phyloP scores from a whole-genome alignment of 37 sponge, comb jelly and placozoan genomes.

The Haliclona indistincta region DNA sequence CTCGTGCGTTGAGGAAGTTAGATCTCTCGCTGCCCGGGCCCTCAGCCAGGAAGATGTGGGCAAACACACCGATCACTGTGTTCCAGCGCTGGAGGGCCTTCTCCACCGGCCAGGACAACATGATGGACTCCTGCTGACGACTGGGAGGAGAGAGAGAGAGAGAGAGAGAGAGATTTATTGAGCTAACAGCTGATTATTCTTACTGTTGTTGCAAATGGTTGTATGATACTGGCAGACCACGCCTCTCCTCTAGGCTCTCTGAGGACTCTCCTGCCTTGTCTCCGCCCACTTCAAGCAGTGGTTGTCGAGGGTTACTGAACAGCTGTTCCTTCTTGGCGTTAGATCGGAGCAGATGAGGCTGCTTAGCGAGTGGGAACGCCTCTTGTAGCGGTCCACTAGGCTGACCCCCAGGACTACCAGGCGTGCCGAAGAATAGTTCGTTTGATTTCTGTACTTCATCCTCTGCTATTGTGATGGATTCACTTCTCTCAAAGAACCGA shows the following conservation, averaged over 20 bases:
- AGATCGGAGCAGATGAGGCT: slow-evolving; percentile 74
- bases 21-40: slow-evolving; percentile 76
- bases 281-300: background rate
- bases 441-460: slow-evolving; percentile 36
- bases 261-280: background rate
- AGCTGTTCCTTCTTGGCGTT: slow-evolving; percentile 45
- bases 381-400: slow-evolving; percentile 42
- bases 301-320: slow-evolving; percentile 27
- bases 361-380: slow-evolving; percentile 73
- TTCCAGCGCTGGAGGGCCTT: slow-evolving; percentile 65
- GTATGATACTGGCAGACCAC: background rate
- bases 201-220: background rate
- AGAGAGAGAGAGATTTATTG: slow-evolving; percentile 1
- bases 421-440: slow-evolving; percentile 33
- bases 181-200: background rate
- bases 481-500: slow-evolving; percentile 37
- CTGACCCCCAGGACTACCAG: slow-evolving; percentile 3
- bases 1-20: slow-evolving; percentile 84
- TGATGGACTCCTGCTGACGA: background rate
- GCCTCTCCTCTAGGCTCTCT: too few species aligned
- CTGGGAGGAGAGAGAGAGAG: background rate
- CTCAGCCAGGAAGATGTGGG: slow-evolving; percentile 83
- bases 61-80: slow-evolving; percentile 69
- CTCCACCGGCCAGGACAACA: slow-evolving; percentile 44
- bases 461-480: slow-evolving; percentile 19